These are phyloP conservation scores for Steinernema carpocapsae DNA, from an alignment of 2,888 invertebrate species.

Conservation along the genomic window DNA sequence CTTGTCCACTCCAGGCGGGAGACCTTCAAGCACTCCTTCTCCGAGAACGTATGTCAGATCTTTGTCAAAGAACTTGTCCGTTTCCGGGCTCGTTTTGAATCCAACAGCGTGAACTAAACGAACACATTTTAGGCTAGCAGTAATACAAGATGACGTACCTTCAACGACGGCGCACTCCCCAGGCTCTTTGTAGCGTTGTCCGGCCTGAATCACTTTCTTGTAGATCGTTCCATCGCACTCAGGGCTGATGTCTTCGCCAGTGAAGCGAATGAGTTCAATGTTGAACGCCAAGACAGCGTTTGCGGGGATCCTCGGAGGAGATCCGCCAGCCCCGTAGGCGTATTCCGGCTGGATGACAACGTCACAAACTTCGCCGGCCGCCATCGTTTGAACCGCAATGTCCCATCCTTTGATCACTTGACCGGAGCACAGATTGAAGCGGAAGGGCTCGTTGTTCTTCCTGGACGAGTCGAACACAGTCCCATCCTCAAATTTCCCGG, in stretches of 20 bases:
- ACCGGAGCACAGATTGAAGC: conserved; percentile 86
- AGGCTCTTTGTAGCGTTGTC: conserved; percentile 79
- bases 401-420: conserved; percentile 77
- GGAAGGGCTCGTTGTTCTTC: conserved; percentile 82
- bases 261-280: conserved; percentile 72
- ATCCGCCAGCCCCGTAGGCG: conserved; percentile 85
- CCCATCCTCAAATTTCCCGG: conserved; percentile 84
- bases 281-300: conserved; percentile 86
- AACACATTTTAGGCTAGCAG: background rate
- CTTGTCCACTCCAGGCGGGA: conserved; percentile 83
- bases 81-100: too few species aligned
- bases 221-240: conserved; percentile 83
- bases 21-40: conserved; percentile 77
- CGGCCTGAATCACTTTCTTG: conserved; percentile 75
- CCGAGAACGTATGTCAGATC: conserved; percentile 84
- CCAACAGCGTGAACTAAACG: conserved; percentile 79
- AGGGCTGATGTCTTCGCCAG: conserved; percentile 82
- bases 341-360: conserved; percentile 86
- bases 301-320: conserved; percentile 86
- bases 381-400: conserved; percentile 90
- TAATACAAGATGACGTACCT: conserved; percentile 74
- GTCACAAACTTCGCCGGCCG: conserved; percentile 75
- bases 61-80: conserved; percentile 79
- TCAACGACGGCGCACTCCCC: conserved; percentile 84
- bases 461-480: conserved; percentile 89